Percentiles rank a stretch among this genome's conserved stretches.
phyloP scores from a whole-genome alignment of 2,888 invertebrate species.

The Heteromurus nitidus region DNA sequence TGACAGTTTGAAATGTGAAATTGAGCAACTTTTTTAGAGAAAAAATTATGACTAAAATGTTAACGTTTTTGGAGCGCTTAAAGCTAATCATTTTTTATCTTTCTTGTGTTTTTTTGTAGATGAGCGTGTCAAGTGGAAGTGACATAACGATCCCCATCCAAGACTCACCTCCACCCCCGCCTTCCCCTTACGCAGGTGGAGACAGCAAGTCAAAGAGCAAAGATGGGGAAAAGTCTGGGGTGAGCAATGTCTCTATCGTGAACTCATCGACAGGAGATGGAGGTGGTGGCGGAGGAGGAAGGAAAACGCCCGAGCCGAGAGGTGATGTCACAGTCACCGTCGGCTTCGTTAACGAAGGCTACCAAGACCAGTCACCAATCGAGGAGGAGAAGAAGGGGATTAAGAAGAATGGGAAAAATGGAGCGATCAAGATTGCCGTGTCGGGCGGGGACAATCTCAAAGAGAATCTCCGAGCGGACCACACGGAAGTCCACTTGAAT shows the following conservation, averaged over 20 bases:
- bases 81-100: too few relatives aligned
- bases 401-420: conserved; percentile 49
- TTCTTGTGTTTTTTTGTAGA: conserved; percentile 59
- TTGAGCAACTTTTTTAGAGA: too few relatives aligned
- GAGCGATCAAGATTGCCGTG: conserved; percentile 48
- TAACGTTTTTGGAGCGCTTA: too few relatives aligned
- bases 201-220: conserved; percentile 27
- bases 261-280: not conserved
- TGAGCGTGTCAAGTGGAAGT: conserved; percentile 73
- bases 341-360: conserved; percentile 70
- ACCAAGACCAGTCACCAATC: conserved; percentile 42
- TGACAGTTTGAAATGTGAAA: not conserved
- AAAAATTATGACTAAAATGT: too few relatives aligned
- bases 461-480: conserved; percentile 16
- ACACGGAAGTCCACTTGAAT: conserved; percentile 50
- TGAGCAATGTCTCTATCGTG: not conserved
- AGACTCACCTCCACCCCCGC: conserved; percentile 72
- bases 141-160: conserved; percentile 73
- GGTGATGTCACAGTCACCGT: conserved; percentile 64
- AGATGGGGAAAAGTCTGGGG: not conserved
- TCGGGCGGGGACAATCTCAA: conserved; percentile 25
- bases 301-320: conserved; percentile 58
- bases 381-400: conserved; percentile 47
- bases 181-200: conserved; percentile 67
- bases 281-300: conserved; percentile 16